These are phyloP conservation scores for Lissocephala sabroskyi DNA, from an alignment of 2,888 invertebrate genomes.

Conservation along the genomic window DNA sequence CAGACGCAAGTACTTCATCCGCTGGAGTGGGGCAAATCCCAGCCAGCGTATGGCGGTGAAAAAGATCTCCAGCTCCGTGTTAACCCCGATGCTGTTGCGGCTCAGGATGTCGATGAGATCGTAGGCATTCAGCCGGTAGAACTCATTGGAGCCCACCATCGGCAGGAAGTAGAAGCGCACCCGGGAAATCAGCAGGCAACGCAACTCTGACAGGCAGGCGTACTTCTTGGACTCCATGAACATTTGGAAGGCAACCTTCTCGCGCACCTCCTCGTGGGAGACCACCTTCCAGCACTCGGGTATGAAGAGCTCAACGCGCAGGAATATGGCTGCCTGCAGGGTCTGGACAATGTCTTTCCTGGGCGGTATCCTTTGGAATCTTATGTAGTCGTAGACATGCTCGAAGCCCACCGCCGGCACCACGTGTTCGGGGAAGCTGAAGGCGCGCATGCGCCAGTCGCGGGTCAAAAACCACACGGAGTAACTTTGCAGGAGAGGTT, in stretches of 20 bases:
- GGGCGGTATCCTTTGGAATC: background rate
- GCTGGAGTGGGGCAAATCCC: background rate
- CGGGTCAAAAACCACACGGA: constrained; percentile 18
- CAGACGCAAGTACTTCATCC: constrained; percentile 3
- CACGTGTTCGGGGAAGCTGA: background rate
- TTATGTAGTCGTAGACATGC: constrained; percentile 24
- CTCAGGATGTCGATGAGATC: constrained; percentile 8
- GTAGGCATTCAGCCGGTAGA: background rate
- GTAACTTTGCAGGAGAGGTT: constrained; percentile 7
- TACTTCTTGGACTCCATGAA: background rate
- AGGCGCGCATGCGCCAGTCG: constrained; percentile 2
- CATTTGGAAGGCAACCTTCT: constrained; percentile 13
- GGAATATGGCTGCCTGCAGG: constrained; percentile 18
- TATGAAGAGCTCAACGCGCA: constrained; percentile 9
- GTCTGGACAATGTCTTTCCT: background rate
- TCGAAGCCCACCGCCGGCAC: constrained; percentile 16
- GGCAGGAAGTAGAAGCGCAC: constrained; percentile 22
- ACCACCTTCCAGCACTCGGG: constrained; percentile 6
- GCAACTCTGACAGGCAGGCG: background rate
- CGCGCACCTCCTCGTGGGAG: constrained; percentile 1
- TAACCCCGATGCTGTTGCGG: constrained; percentile 22
- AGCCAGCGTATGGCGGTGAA: constrained; percentile 24
- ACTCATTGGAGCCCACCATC: constrained; percentile 17
- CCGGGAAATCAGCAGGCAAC: constrained; percentile 6
- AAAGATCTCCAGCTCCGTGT: constrained; percentile 30